Evolutionary conservation across 2,113 vertebrate genomes (phyloP), one percentile per base, ranked within the genome.

Genomic region (Erythrocercus mccallii): DNA sequence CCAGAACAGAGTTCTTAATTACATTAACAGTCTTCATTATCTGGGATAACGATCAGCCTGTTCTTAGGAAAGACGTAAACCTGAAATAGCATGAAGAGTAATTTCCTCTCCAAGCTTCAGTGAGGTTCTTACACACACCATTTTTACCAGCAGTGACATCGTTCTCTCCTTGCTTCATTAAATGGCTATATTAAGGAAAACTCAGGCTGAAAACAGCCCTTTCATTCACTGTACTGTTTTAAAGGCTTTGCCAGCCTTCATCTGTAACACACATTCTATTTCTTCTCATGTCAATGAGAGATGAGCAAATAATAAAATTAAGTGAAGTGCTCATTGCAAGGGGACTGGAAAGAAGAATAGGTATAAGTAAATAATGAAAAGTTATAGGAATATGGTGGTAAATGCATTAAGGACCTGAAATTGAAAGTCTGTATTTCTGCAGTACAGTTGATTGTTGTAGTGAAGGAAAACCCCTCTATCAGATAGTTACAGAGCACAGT

Each of bases 61-160:
- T 90, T 91, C 87, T 81, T 94, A 94, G 90, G 95, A 96, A 97
- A 95, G 90, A 94, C 87, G 68, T 86, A 96, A 96, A 94, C 94
- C 86, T 96, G 93, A 95, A 96, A 92, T 95, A 96, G 92, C 88
- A 90, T 74, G 64, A 81, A 92, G 94, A 93, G 68, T 95, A 94
- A 96, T 96, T 97, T 96, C 96, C 94, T 96, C 56, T 96, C 60
- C 64, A 71, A 62, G 87, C 57, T 86, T 93, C 88, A 90, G 62
- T 1, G 0, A 82, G 44, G 82, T 47, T 92, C 70, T 66, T 83
- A 30, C 82, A 61, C 44, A 68, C 40, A 64, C 76, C 65, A 33
- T 84, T 93, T 96, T 92, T 87, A 88, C 81, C 88, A 86, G 60
- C 68, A 74, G 40, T 56, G 27, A 81, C 50, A 51, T 70, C 7